These are phyloP conservation scores for Benthochromis sp. DNA, from an alignment of 2,113 vertebrate species.

Conservation along the genomic window DNA sequence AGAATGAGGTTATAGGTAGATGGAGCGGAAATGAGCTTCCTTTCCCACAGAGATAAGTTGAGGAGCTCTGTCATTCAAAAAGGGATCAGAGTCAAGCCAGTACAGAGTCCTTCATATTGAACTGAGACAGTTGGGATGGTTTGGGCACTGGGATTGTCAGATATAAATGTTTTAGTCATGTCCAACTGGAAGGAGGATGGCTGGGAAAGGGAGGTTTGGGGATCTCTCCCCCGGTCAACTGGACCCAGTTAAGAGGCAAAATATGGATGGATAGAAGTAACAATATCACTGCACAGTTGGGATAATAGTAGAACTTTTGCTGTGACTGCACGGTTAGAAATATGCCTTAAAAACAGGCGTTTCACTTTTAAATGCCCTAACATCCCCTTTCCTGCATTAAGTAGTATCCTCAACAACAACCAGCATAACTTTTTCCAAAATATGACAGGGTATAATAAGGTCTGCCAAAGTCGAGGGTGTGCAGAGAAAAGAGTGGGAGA, in stretches of 20 bases:
- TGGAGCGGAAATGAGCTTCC: neutral
- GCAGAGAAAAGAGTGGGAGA: neutral
- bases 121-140: neutral
- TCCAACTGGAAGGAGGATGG: neutral
- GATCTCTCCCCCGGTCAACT: neutral
- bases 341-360: neutral
- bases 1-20: neutral
- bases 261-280: neutral
- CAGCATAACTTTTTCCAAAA: neutral
- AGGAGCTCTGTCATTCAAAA: neutral
- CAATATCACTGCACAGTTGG: neutral
- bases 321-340: neutral
- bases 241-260: neutral
- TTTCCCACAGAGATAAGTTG: neutral
- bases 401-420: neutral
- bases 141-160: neutral
- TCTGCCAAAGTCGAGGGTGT: neutral
- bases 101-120: neutral
- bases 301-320: neutral
- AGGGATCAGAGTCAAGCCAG: neutral
- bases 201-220: neutral
- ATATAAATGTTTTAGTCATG: neutral
- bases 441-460: conserved; percentile 1
- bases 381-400: neutral
- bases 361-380: neutral